Base-by-base conservation (phyloP, 2,113 vertebrate species). In the Isurus oxyrinchus region DNA sequence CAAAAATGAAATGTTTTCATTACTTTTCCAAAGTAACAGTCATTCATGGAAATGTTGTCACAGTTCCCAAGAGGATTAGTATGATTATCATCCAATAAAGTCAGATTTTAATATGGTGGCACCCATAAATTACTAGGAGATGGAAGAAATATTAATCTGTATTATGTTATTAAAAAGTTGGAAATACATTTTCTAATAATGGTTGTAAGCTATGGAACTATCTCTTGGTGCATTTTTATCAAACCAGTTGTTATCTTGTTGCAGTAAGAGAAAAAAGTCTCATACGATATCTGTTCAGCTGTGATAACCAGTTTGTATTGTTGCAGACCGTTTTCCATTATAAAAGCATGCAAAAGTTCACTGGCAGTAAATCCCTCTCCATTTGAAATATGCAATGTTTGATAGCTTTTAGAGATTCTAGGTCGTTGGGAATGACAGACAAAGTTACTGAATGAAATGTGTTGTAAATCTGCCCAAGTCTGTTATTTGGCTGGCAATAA, bases 251-350 rank as follows among this genome's bases (percentile, higher is more conserved):
- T 19, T 61, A 95, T 97, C 96, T 96, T 91, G 3, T 66, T 53
- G 81, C 96, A 55, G 59, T 55, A 96, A 95, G 96, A 76, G 79
- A 97, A 96, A 87, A 93, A 23, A 95, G 96, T 5, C 97, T 97
- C 97, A 96, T 57, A 96, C 96, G 96, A 96, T 96, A 93, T 96
- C 97, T 97, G 96, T 88, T 97, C 90, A 96, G 55, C 96, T 84
- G 96, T 97, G 97, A 97, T 97, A 97, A 96, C 90, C n/a, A 59
- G 72, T 21, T 97, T 96, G 96, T 97, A 96, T 96, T 97, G 86
- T 96, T 55, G 35, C 96, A 97, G 63, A 66, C 63, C 96, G 40
- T 97, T 97, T 97, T 97, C 97, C 88, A 97, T 96, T 96, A 76
- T 97, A 97, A 96, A 96, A 84, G 91, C 25, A 97, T 97, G 96